Evolutionary conservation across 1,140 invertebrate genomes (phyloP).

Genomic region (Drepana arcuata): DNA sequence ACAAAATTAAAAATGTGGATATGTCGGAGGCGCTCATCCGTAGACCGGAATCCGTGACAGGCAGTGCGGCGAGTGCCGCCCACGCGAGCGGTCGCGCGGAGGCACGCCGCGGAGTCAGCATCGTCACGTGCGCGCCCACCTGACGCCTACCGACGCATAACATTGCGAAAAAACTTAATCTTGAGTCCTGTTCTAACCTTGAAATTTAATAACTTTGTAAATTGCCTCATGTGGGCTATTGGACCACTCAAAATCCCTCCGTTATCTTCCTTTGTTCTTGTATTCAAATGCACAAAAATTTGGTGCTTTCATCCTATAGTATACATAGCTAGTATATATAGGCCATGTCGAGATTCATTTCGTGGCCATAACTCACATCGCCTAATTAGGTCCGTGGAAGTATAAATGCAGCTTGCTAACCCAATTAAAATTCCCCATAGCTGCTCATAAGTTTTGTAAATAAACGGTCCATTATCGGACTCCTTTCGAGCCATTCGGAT

Average conservation of each 20-base stretch:
- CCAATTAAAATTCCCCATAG: too few relatives aligned
- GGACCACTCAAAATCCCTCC: slow-evolving; percentile 28
- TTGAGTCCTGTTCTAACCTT: slow-evolving; percentile 54
- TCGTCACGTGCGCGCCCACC: slow-evolving; percentile 66
- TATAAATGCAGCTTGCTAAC: too few relatives aligned
- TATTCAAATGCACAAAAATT: slow-evolving; percentile 28
- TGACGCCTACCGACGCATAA: slow-evolving; percentile 54
- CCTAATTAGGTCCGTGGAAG: too few relatives aligned
- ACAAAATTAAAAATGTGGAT: slow-evolving; percentile 14
- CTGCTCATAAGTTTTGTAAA: too few relatives aligned
- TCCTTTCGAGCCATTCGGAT: slow-evolving; percentile 42
- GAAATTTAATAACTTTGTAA: slow-evolving; percentile 58
- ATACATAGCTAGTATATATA: too few relatives aligned
- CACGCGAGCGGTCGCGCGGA: slow-evolving; percentile 50
- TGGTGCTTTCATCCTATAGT: too few relatives aligned
- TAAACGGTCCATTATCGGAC: too few relatives aligned
- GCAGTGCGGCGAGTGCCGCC: slow-evolving; percentile 48
- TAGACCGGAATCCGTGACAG: slow-evolving; percentile 34
- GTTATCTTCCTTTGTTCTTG: slow-evolving; percentile 46
- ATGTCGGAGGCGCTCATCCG: slow-evolving; percentile 21
- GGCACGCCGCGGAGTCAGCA: slow-evolving; percentile 32
- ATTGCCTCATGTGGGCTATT: slow-evolving; percentile 46
- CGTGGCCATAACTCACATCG: too few relatives aligned
- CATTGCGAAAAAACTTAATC: slow-evolving; percentile 65
- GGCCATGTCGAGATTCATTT: too few relatives aligned